These are phyloP conservation scores for Acropora tenuis DNA, from an alignment of 64 coral and sea anemone genomes.

Conservation along the genomic window DNA sequence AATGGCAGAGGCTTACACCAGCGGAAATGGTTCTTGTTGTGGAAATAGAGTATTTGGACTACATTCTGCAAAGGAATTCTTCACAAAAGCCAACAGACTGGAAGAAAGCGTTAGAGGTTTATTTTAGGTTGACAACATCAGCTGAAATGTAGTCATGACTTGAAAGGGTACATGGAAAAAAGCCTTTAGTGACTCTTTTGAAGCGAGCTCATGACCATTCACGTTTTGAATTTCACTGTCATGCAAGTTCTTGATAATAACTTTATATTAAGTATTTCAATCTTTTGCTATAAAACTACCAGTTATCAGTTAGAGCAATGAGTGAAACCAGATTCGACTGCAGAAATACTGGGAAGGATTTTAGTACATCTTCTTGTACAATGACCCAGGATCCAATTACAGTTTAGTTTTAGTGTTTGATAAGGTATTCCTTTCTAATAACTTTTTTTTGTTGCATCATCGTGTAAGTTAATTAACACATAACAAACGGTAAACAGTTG, in stretches of 20 bases:
- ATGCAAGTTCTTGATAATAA: background rate
- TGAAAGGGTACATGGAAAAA: background rate
- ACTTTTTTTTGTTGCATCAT: background rate
- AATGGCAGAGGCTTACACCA: slow-evolving; percentile 38
- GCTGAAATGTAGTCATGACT: slow-evolving; percentile 46
- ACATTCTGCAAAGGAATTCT: slow-evolving; percentile 50
- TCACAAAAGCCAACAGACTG: slow-evolving; percentile 44
- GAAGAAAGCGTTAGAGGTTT: slow-evolving; percentile 44
- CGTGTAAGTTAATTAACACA: background rate
- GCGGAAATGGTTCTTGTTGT: slow-evolving; percentile 47
- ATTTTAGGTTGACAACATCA: slow-evolving; percentile 27
- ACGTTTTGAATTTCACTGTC: background rate
- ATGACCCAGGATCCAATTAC: no score
- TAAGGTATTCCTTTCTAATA: no score
- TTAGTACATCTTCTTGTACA: no score
- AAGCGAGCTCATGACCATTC: no score
- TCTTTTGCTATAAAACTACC: background rate
- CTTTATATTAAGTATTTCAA: background rate
- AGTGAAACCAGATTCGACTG: background rate
- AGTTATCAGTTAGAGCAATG: background rate
- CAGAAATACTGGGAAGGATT: no score
- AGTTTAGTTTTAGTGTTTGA: no score
- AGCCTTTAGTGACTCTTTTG: background rate
- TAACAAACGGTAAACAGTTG: background rate
- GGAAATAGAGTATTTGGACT: slow-evolving; percentile 61